Evolutionary conservation across 35 echinoderm and acorn worm species (phyloP), one percentile per base, ranked within the genome.

Genomic region (Amphiura filiformis): DNA sequence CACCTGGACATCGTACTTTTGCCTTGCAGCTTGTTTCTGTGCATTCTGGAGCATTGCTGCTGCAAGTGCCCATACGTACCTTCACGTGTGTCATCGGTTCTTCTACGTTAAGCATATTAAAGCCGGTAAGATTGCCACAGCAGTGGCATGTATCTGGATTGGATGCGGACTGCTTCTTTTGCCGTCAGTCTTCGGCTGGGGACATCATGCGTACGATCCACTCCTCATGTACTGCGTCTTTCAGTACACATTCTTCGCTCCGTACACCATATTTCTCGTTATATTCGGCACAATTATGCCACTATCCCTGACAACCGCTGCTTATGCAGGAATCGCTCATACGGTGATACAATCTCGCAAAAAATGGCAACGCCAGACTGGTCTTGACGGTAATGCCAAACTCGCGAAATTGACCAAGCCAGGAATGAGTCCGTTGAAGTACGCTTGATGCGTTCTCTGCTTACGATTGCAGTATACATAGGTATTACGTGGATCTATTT

Each of bases 181-280:
- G 30, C 94, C 94, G 0, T 89, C 91, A 78, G 35, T 96, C 0
- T 23, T 89, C 0, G 87, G 87, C 20, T 96, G 94, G 94, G 94
- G 90, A 1, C 30, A 76, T 26, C 94, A 96, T 70, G 78, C 78
- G 38, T 96, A 86, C 84, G 94, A 96, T 42, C 90, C 86, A 0
- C 52, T 83, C 31, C 49, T 92, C 52, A 89, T 96, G 94, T 77
- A 93, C 57, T 96, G 94, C 47, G 92, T 91, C 5, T 96, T 91
- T 84, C 83, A 96, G 57, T 90, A 89, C 35, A 89, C 87, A 13
- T 75, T 76, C 18, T 34, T 75, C 15, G 86, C 88, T 61, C 85
- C 75, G 56, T 96, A 96, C 77, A 93, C 90, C 12, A 57, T 96
- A n/a, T 96, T 93, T 57, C 77, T 96, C 56, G 83, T 87, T 20